These are phyloP conservation scores for Silurus glanis DNA, from an alignment of 2,113 vertebrate species.

Conservation along the genomic window DNA sequence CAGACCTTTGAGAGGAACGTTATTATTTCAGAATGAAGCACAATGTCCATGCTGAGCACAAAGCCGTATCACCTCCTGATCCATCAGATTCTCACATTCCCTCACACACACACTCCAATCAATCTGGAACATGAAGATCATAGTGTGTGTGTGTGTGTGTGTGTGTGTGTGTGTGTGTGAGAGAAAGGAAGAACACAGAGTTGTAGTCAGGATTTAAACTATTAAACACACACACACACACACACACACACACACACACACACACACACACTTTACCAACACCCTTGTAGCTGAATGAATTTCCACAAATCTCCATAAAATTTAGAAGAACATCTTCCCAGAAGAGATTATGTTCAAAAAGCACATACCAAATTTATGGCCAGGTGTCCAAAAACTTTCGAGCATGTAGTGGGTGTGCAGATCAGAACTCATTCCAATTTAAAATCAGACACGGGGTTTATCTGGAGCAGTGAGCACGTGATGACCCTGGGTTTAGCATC, in stretches of 20 bases:
- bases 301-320: no score
- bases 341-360: no score
- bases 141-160: neutral
- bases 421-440: no score
- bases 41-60: slow-evolving; percentile 61
- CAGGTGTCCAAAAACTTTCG: no score
- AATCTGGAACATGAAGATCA: neutral
- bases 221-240: neutral
- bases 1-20: slow-evolving; percentile 58
- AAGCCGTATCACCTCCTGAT: slow-evolving; percentile 52
- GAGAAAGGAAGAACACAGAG: neutral
- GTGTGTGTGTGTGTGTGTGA: neutral
- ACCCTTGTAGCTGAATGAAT: no score
- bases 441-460: no score
- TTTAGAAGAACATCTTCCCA: no score
- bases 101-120: neutral
- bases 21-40: slow-evolving; percentile 55
- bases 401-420: no score
- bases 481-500: neutral
- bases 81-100: neutral
- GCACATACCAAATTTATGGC: no score
- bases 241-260: neutral
- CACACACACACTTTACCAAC: no score
- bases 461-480: no score
- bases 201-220: neutral